Percentiles rank a stretch among this genome's conserved stretches.
phyloP scores from a whole-genome alignment of 2,888 invertebrate species.

The Desoria tigrina region DNA sequence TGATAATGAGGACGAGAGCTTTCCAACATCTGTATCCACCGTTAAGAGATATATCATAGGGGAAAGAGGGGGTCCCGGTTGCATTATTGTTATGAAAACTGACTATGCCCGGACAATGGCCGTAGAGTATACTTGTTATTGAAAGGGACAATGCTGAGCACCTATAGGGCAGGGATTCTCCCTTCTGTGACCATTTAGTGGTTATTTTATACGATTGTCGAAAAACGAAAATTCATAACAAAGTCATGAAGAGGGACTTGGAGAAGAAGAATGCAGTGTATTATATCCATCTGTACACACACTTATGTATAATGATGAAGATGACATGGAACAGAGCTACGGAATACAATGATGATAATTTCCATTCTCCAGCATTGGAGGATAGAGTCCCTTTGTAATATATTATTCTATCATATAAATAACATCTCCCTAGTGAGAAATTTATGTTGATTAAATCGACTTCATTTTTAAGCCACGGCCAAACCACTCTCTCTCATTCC shows the following conservation, averaged over 20 bases:
- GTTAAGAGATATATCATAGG: not conserved
- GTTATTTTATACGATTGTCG: conserved; percentile 6
- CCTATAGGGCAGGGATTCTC: not conserved
- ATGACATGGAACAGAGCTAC: not conserved
- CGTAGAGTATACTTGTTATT: no score
- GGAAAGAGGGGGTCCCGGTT: no score
- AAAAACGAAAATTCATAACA: conserved; percentile 3
- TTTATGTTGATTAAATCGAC: conserved; percentile 48
- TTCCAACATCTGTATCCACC: conserved; percentile 6
- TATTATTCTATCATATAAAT: conserved; percentile 32
- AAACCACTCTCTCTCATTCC: conserved; percentile 3
- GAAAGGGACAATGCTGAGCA: no score
- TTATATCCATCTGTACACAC: conserved; percentile 11
- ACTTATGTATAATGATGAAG: not conserved
- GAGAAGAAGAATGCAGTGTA: not conserved
- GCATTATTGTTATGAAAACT: no score
- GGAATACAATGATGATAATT: not conserved
- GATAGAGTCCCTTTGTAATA: conserved; percentile 1
- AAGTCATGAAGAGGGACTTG: not conserved
- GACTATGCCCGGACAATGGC: no score
- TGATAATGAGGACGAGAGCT: not conserved
- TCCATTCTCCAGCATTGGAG: not conserved
- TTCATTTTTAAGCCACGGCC: conserved; percentile 16
- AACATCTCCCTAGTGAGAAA: conserved; percentile 44
- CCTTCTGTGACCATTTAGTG: conserved; percentile 12